Evolutionary conservation across 2,113 vertebrate species (phyloP).

Genomic region (Porphyrio hochstetteri): DNA sequence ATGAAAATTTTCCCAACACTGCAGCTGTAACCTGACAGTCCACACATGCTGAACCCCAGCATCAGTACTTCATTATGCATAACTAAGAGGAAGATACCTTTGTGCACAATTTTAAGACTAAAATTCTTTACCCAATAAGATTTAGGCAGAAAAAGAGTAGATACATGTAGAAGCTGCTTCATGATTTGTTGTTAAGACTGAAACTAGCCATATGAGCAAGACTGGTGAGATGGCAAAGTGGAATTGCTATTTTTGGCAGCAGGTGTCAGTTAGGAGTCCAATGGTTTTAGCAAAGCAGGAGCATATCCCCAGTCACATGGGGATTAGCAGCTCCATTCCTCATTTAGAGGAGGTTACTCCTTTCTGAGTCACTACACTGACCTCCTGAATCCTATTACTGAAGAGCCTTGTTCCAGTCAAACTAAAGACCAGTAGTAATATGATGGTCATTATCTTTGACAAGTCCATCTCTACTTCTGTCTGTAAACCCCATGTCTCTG

Average conservation of each 20-base stretch:
- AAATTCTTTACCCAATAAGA: background rate
- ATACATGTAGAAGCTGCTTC: background rate
- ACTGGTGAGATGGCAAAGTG: background rate
- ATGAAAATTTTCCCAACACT: background rate
- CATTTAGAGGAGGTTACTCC: background rate
- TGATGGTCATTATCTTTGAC: background rate
- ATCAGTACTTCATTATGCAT: background rate
- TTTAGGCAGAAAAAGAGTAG: background rate
- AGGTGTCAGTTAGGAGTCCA: background rate
- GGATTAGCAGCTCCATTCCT: background rate
- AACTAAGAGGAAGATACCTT: background rate
- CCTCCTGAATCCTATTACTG: background rate
- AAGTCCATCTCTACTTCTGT: background rate
- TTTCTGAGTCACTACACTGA: background rate
- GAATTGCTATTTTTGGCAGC: background rate
- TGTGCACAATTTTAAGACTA: background rate
- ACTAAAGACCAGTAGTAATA: background rate
- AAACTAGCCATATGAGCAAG: background rate
- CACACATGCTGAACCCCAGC: background rate
- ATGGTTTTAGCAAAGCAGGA: background rate
- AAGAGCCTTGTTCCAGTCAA: background rate
- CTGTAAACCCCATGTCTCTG: background rate
- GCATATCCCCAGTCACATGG: accelerated
- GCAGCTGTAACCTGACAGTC: background rate
- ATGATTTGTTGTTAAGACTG: background rate